Conservation (phyloP, 2,797 vertebrate species). For the Sebastolobus altivelis region DNA sequence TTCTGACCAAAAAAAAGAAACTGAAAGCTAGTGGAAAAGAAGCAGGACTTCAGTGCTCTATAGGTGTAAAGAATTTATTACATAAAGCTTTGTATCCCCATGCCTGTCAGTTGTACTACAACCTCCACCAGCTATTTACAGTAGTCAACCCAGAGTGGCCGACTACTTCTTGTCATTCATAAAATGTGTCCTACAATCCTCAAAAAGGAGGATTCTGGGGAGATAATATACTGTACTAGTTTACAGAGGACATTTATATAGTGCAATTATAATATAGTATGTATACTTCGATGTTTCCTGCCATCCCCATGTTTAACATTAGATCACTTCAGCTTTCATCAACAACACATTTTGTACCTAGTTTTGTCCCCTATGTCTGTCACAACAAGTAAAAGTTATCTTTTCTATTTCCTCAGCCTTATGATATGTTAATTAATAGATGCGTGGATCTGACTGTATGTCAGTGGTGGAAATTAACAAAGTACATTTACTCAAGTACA, state of each 20-base stretch:
- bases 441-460: background rate
- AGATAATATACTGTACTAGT: background rate
- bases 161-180: conserved; percentile 40
- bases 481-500: background rate
- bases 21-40: background rate
- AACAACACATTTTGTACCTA: background rate
- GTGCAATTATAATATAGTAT: background rate
- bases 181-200: conserved; percentile 54
- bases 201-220: conserved; percentile 11
- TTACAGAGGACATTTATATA: background rate
- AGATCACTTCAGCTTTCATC: background rate
- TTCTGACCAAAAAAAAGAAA: background rate
- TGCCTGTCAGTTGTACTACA: conserved; percentile 32
- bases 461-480: background rate
- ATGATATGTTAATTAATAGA: background rate
- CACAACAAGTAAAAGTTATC: background rate
- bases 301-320: background rate
- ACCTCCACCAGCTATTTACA: conserved; percentile 44
- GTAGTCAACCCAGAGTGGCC: conserved; percentile 17
- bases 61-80: conserved; percentile 14
- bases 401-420: background rate
- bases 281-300: background rate
- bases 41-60: background rate
- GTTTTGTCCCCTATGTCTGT: background rate
- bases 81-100: background rate